Evolutionary conservation across 2,797 vertebrate species (phyloP).

Genomic region (Enteromius trimaculatus): DNA sequence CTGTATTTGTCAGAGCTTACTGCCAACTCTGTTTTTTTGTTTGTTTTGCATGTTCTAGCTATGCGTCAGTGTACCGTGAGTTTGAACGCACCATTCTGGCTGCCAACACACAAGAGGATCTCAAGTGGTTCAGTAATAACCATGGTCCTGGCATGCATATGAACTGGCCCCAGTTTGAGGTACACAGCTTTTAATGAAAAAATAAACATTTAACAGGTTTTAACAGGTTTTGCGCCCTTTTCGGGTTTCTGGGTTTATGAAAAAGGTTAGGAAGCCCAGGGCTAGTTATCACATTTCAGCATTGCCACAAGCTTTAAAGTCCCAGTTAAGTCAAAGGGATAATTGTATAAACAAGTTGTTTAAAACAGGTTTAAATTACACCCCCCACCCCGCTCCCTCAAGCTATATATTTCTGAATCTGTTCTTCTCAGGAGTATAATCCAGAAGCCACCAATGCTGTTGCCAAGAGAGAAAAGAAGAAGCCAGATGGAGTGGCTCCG

Average conservation of each 20-base stretch:
- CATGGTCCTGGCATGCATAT: conserved; percentile 94
- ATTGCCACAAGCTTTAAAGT: neutral
- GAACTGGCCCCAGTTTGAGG: conserved; percentile 99
- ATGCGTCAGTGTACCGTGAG: conserved; percentile 87
- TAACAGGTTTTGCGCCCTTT: neutral
- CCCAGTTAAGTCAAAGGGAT: neutral
- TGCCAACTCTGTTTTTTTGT: neutral
- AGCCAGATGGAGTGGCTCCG: conserved; percentile 91
- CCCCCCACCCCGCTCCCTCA: too few species aligned
- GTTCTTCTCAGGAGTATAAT: conserved; percentile 89
- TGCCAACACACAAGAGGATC: conserved; percentile 90
- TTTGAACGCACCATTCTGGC: conserved; percentile 88
- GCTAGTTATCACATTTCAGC: neutral
- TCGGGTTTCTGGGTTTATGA: neutral
- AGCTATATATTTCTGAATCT: conserved; percentile 5
- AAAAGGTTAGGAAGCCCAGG: neutral
- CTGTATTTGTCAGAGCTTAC: neutral
- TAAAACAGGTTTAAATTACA: neutral
- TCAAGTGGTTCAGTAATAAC: conserved; percentile 91
- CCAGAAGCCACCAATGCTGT: conserved; percentile 88
- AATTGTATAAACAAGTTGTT: neutral
- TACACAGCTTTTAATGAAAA: conserved; percentile 62
- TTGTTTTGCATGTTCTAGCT: conserved; percentile 73
- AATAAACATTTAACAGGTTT: neutral
- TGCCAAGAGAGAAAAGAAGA: conserved; percentile 86